Conservation (phyloP, 2,113 vertebrate genomes). For the Enhydra lutris region DNA sequence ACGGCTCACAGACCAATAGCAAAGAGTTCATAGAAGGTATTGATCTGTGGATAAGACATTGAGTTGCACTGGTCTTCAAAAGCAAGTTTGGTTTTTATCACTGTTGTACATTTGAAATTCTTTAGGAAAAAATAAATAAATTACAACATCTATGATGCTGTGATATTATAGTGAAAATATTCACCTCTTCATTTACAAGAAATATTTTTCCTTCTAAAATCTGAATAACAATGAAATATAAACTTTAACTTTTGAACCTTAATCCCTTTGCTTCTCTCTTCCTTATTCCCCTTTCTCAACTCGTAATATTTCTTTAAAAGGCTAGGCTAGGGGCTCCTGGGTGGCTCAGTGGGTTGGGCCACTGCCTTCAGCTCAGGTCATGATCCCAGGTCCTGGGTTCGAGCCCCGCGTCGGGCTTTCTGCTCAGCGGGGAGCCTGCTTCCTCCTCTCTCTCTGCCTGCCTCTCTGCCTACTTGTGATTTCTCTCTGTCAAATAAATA, state of each 20-base stretch:
- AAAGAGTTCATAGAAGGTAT: background rate
- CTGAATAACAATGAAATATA: background rate
- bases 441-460: too few species aligned
- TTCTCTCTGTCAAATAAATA: too few species aligned
- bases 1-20: background rate
- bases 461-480: too few species aligned
- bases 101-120: conserved; percentile 20
- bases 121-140: background rate
- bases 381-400: too few species aligned
- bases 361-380: too few species aligned
- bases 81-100: background rate
- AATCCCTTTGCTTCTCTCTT: background rate
- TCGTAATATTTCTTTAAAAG: background rate
- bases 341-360: too few species aligned
- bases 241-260: background rate
- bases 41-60: background rate
- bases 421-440: too few species aligned
- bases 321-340: background rate
- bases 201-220: conserved; percentile 2
- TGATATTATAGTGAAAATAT: background rate
- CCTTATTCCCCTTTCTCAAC: background rate
- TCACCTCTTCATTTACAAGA: background rate
- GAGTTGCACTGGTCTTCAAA: background rate
- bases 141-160: background rate
- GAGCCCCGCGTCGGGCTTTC: too few species aligned